Conservation (phyloP, 2,113 vertebrate species). For the Odocoileus hemionus region DNA sequence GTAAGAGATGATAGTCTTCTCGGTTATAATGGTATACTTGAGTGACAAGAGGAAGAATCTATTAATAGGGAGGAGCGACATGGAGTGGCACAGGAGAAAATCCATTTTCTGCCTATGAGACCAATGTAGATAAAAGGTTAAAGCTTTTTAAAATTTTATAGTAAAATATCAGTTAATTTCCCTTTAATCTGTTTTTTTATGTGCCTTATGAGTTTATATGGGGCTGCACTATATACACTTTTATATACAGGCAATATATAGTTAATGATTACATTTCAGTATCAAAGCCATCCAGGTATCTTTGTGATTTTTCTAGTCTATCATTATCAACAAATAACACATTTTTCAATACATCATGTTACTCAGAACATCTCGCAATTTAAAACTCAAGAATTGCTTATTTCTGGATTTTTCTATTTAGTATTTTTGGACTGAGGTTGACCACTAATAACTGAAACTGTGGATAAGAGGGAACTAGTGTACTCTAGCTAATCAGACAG, state of each 20-base stretch:
- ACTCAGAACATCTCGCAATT: neutral
- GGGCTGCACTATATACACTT: neutral
- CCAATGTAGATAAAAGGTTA: neutral
- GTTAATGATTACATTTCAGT: neutral
- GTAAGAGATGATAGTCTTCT: neutral
- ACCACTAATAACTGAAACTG: neutral
- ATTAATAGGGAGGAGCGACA: neutral
- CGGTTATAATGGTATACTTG: neutral
- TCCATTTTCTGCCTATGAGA: neutral
- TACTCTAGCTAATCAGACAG: neutral
- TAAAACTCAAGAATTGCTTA: neutral
- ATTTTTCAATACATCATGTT: neutral
- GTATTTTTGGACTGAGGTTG: neutral
- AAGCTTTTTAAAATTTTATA: neutral
- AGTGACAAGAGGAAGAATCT: neutral
- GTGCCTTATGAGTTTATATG: neutral
- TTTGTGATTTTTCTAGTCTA: neutral
- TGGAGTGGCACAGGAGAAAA: neutral
- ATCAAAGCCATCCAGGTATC: neutral
- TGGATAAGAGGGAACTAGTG: neutral
- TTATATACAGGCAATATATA: neutral
- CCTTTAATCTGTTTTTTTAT: neutral
- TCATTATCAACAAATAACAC: slow-evolving; percentile 10
- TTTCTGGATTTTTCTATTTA: neutral
- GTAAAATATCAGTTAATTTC: neutral